Evolutionary conservation across 2,888 invertebrate genomes (phyloP), one percentile per base, ranked within the genome.

Genomic region (Flexamia atlantica): DNA sequence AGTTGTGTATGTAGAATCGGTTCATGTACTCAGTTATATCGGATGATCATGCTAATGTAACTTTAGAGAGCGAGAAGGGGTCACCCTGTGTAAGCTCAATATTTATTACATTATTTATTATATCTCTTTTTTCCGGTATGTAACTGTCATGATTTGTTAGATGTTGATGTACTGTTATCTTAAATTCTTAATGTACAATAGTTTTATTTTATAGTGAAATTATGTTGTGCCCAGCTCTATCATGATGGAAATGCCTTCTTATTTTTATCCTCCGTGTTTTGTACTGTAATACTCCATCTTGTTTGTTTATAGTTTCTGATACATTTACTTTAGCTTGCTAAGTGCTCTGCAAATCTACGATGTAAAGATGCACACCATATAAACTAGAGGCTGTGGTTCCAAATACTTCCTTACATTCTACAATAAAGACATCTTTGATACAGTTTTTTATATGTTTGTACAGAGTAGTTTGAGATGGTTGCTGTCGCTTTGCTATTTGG

Each of bases 401-500:
- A 70, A 70, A 70, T 70, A 70, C 70, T 70, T 70, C 70, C 70
- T 36, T 70, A 70, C 30, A 70, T 70, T 70, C 70, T 70, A 70
- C 36, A 70, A 40, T 40, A 36, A 70, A 70, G 40, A 70, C 70
- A 70, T 40, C 12, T 70, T 70, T 70, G 32, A 70, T 70, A 70
- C 70, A 40, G n/a, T 1, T 20, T 36, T 70, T 28, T 20, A 36
- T 17, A 17, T 10, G 17, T 70, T n/a, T 70, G 40, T 20, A 70
- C 32, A 68, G 40, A 20, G 2, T n/a, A 10, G 64, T 57, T 5
- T 23, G 5, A 20, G 28, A 64, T 28, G 64, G 64, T 64, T 12
- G 64, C 64, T 70, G 40, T 70, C 17, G 70, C 70, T 70, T 20
- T 36, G n/a, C 32, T 70, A 70, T 70, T 36, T 20, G 36, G 36